A percentile compares a stretch with the other conserved stretches of the same genome.
Evolutionary conservation across 2,113 vertebrate genomes (phyloP).

Genomic region (Poicephalus gulielmi): DNA sequence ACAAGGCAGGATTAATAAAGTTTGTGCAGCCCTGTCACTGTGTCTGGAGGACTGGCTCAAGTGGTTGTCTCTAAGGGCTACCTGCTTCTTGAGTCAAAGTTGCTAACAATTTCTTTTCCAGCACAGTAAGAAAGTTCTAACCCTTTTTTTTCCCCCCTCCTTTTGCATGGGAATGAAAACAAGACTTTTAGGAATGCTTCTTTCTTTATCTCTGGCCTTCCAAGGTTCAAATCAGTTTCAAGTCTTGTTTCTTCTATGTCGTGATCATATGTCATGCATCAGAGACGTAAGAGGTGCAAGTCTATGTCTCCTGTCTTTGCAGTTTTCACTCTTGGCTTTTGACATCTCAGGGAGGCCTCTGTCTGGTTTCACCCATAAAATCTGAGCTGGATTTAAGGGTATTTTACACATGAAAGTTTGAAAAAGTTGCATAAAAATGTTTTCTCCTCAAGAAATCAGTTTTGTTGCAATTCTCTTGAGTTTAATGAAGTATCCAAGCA

Average conservation of each 20-base stretch:
- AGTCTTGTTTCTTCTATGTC: background rate
- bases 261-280: fast-evolving
- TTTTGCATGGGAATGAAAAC: background rate
- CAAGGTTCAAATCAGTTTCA: background rate
- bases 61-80: background rate
- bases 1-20: background rate
- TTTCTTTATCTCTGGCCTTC: background rate
- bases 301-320: background rate
- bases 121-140: background rate
- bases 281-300: background rate
- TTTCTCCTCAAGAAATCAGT: background rate
- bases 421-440: background rate
- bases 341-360: background rate
- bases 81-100: background rate
- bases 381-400: background rate
- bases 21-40: background rate
- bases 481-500: slow-evolving; percentile 30
- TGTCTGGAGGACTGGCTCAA: background rate
- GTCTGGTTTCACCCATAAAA: background rate
- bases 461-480: background rate
- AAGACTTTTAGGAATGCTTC: background rate
- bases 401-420: background rate
- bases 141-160: fast-evolving
- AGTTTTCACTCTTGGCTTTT: background rate
- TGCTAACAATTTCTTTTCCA: background rate